phyloP scores from a whole-genome alignment of 2,888 invertebrate species.

The Petrolisthes cinctipes region DNA sequence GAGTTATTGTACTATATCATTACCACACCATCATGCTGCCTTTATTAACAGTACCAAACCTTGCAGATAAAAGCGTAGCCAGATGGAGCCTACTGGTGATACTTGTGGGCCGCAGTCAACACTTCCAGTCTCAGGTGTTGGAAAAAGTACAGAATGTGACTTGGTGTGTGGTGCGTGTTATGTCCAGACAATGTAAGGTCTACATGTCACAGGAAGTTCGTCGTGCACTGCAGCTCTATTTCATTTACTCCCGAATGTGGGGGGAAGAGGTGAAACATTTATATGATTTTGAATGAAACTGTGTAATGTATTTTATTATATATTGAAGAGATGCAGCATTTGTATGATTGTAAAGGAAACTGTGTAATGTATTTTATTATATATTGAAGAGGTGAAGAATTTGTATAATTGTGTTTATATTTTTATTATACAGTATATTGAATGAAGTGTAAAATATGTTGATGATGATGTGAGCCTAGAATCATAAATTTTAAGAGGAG shows the following conservation, averaged over 20 bases:
- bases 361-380: not conserved
- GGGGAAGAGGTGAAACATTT: slow-evolving; percentile 55
- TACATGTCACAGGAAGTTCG: slow-evolving; percentile 49
- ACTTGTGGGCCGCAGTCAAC: slow-evolving; percentile 38
- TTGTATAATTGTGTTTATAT: not conserved
- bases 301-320: too few species aligned
- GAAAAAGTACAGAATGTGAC: slow-evolving; percentile 28
- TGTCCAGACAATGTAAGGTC: slow-evolving; percentile 52
- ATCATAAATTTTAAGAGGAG: too few species aligned
- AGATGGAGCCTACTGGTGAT: slow-evolving; percentile 34
- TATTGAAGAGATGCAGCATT: too few species aligned
- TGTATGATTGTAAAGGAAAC: not conserved
- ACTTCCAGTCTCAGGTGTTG: slow-evolving; percentile 31
- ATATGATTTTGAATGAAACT: too few species aligned
- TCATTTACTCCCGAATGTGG: slow-evolving; percentile 55
- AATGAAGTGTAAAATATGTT: too few species aligned
- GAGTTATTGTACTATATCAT: too few species aligned
- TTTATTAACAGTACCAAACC: too few species aligned
- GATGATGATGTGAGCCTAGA: too few species aligned
- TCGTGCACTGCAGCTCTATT: slow-evolving; percentile 53
- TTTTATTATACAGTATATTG: not conserved
- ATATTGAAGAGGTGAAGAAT: too few species aligned
- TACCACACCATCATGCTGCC: too few species aligned
- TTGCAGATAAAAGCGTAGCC: not conserved
- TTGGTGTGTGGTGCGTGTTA: slow-evolving; percentile 20